Conservation (phyloP, 2,797 vertebrate genomes). For the Myoxocephalus aenaeus region DNA sequence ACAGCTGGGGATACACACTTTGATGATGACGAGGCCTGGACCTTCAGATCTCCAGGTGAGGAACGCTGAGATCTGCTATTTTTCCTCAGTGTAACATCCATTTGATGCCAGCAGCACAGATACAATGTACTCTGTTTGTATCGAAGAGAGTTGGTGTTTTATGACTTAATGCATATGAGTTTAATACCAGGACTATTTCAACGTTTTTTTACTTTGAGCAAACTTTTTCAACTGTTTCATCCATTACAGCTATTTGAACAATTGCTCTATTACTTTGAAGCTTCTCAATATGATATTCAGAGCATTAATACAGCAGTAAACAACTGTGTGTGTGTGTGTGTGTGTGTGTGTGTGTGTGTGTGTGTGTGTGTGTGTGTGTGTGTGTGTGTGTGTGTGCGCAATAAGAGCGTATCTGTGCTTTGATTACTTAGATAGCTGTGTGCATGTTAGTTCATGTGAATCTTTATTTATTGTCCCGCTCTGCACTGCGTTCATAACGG, state of each 20-base stretch:
- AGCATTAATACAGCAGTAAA: background rate
- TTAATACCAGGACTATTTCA: background rate
- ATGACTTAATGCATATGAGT: background rate
- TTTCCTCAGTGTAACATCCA: background rate
- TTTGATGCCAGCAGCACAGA: background rate
- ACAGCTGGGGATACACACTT: conserved; percentile 95
- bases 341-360: too few relatives aligned
- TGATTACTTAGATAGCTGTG: background rate
- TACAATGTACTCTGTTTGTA: background rate
- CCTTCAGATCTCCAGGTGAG: conserved; percentile 95
- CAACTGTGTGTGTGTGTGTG: background rate
- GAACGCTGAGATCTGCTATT: background rate
- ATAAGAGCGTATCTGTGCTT: too few relatives aligned
- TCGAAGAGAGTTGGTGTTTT: background rate
- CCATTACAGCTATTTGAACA: background rate
- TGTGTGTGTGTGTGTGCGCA: too few relatives aligned
- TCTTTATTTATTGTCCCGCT: background rate
- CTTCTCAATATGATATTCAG: background rate
- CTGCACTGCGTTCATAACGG: background rate
- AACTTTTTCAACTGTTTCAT: background rate
- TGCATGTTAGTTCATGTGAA: background rate
- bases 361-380: too few relatives aligned
- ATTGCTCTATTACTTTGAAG: background rate
- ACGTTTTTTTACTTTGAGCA: background rate
- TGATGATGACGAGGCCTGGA: conserved; percentile 96